Conservation (phyloP, 2,113 vertebrate species). For the Upupa epops region DNA sequence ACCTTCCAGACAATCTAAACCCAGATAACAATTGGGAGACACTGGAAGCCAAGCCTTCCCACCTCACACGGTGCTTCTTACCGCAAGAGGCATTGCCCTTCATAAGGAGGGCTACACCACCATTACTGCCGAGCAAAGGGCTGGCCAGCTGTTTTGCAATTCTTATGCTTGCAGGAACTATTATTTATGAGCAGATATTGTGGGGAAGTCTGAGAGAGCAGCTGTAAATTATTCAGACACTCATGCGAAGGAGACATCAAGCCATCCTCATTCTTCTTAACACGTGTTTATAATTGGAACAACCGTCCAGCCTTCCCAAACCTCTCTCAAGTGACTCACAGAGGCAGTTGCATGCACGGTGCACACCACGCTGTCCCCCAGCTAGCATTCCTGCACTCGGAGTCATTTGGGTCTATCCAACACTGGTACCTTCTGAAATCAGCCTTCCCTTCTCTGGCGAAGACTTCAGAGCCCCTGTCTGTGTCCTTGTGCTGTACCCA, state of each 20-base stretch:
- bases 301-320: not conserved
- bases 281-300: conserved; percentile 25
- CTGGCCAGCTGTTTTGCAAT: not conserved
- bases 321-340: not conserved
- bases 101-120: not conserved
- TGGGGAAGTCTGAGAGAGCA: not conserved
- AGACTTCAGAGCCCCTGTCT: not conserved
- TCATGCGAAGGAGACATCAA: not conserved
- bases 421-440: not conserved
- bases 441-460: not conserved
- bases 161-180: not conserved
- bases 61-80: not conserved
- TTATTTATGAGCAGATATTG: conserved; percentile 14
- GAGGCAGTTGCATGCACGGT: not conserved
- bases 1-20: not conserved
- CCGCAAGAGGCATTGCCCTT: not conserved
- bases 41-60: not conserved
- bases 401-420: not conserved
- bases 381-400: not conserved
- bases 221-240: conserved; percentile 18
- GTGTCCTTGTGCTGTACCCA: not conserved
- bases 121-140: not conserved
- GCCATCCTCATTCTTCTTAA: not conserved
- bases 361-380: not conserved
- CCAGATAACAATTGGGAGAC: not conserved